These are phyloP conservation scores for Ceratosolen solmsi DNA, from an alignment of 1,140 invertebrate genomes.

Conservation along the genomic window DNA sequence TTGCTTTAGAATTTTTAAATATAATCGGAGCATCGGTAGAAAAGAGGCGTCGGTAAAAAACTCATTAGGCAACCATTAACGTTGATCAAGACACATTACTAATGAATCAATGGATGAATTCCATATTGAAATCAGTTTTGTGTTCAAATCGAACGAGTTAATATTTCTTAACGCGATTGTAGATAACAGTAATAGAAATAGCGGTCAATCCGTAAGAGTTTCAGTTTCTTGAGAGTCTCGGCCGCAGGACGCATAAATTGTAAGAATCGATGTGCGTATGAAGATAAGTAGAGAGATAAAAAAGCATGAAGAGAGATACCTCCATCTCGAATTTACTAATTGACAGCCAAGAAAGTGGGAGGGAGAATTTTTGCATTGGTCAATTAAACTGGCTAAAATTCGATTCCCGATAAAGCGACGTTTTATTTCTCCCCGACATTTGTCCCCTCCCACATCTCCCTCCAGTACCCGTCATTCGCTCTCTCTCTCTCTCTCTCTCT, in stretches of 20 bases:
- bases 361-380: background rate
- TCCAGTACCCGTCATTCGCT: too few relatives aligned
- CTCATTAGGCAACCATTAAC: background rate
- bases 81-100: background rate
- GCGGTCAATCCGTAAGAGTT: too few relatives aligned
- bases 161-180: background rate
- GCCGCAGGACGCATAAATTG: background rate
- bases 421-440: background rate
- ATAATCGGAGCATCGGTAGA: background rate
- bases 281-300: background rate
- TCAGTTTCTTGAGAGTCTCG: background rate
- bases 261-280: too few relatives aligned
- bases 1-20: background rate
- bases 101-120: background rate
- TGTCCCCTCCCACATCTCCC: background rate
- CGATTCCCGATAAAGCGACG: background rate
- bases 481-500: background rate
- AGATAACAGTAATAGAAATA: background rate
- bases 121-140: background rate
- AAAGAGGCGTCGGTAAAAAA: too few relatives aligned
- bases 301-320: background rate
- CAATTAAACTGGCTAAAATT: background rate
- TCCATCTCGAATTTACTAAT: background rate
- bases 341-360: background rate
- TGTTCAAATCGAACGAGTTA: background rate